Base-by-base conservation (phyloP, 2,888 invertebrate genomes). In the Idaea dimidiata region DNA sequence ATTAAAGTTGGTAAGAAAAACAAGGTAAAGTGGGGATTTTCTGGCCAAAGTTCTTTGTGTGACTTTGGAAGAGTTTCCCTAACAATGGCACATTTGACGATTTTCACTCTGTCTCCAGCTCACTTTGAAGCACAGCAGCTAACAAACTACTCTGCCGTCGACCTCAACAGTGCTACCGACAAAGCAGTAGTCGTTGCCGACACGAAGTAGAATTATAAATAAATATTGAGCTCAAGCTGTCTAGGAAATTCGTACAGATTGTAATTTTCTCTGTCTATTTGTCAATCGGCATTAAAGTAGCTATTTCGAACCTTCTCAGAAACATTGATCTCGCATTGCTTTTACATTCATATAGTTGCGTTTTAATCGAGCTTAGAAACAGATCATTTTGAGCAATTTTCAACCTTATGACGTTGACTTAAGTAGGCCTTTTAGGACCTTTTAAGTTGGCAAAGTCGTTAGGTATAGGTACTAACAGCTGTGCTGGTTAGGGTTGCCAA, bases 381-480 rank as follows among this genome's bases (percentile, higher is more conserved):
- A 5, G 24, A 24, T 65, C 64, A n/a, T 63, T 57, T 57, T 8
- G 6, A 6, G 60, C 61, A 33, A 66, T 62, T 63, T 59, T 65
- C 76, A 70, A 74, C 65, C 67, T 71, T 67, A 66, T 43, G 43
- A 3, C 43, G 10, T 43, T 10, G 43, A 43, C 43, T 43, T 43
- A 43, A 43, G 8, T 0, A 43, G 33, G 1, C 14, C 14, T 43
- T 43, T 43, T 43, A 14, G 8, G 8, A 43, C 10, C 14, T 14
- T n/a, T 14, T 43, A 43, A 43, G 80, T 80, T 78, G 84, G 84
- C 83, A 86, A 79, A 85, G 86, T 83, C 83, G 87, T 88, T 88
- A 87, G 88, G 84, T 89, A 89, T 87, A 84, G 84, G 84, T 71
- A 72, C 69, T n/a, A 84, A 87, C 91, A 91, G 90, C 91, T 91